Evolutionary conservation across 2,888 invertebrate genomes (phyloP).

Genomic region (Agelastica alni): DNA sequence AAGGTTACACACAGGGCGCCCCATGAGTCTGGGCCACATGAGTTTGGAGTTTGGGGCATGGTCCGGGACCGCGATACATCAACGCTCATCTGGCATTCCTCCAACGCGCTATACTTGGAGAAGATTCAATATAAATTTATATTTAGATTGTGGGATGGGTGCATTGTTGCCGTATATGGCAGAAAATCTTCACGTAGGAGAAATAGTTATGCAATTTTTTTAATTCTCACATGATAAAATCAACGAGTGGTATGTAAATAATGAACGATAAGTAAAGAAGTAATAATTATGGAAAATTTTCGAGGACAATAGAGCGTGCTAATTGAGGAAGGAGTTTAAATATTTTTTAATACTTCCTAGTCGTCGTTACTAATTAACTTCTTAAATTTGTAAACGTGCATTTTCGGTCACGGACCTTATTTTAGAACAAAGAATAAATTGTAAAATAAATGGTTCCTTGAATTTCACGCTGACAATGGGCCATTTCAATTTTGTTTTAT

Average conservation of each 20-base stretch:
- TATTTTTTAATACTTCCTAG: too few relatives aligned
- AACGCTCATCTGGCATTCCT: slow-evolving; percentile 64
- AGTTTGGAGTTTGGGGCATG: slow-evolving; percentile 4
- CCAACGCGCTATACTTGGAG: slow-evolving; percentile 90
- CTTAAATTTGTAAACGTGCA: not conserved
- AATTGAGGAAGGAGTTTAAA: too few relatives aligned
- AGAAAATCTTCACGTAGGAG: not conserved
- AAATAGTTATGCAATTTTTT: too few relatives aligned
- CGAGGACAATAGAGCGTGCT: too few relatives aligned
- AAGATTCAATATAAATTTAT: slow-evolving; percentile 74
- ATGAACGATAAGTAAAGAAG: too few relatives aligned
- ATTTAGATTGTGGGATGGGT: slow-evolving; percentile 61
- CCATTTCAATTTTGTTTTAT: too few relatives aligned
- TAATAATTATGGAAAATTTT: too few relatives aligned
- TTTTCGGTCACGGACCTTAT: not conserved
- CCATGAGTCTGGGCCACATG: slow-evolving; percentile 16
- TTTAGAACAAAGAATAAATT: not conserved
- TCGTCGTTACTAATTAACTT: slow-evolving; percentile 5
- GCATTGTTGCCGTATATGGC: slow-evolving; percentile 21
- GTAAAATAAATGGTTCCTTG: too few relatives aligned
- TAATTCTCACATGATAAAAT: too few relatives aligned
- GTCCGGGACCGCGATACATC: slow-evolving; percentile 19
- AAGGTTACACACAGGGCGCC: slow-evolving; percentile 27
- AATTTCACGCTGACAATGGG: too few relatives aligned
- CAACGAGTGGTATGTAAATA: too few relatives aligned